Conservation (phyloP, 1,140 invertebrate genomes). For the Mercenaria mercenaria region DNA sequence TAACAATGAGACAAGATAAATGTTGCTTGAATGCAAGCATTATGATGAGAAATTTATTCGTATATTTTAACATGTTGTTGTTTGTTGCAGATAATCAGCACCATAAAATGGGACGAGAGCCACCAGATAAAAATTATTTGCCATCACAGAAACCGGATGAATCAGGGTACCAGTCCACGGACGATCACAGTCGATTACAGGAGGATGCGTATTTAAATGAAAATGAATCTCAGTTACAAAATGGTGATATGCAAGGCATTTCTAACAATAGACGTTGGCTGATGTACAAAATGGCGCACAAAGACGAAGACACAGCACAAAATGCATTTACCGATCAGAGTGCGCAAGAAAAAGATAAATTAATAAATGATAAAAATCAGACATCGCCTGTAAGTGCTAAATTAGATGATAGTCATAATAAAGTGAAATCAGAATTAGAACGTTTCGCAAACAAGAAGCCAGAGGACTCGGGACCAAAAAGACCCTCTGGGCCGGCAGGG, state of each 20-base stretch:
- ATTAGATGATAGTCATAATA: conserved; percentile 34
- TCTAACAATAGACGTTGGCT: conserved; percentile 89
- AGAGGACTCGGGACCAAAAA: conserved; percentile 71
- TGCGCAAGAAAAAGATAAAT: not conserved
- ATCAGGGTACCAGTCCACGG: conserved; percentile 76
- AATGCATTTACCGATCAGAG: conserved; percentile 33
- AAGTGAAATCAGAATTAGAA: conserved; percentile 69
- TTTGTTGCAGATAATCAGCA: conserved; percentile 56
- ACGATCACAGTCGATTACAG: conserved; percentile 61
- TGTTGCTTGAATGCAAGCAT: no score
- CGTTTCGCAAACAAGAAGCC: conserved; percentile 56
- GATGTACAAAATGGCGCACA: conserved; percentile 86
- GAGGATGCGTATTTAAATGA: conserved; percentile 11
- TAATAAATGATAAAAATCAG: conserved; percentile 49
- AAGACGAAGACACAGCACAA: conserved; percentile 88
- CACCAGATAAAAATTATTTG: conserved; percentile 31
- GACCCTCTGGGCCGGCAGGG: conserved; percentile 85
- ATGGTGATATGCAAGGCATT: conserved; percentile 58
- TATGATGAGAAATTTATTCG: no score
- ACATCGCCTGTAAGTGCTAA: conserved; percentile 43
- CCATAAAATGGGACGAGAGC: conserved; percentile 57
- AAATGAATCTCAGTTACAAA: conserved; percentile 64
- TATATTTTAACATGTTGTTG: not conserved
- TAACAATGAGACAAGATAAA: no score
- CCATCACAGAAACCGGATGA: conserved; percentile 57